Evolutionary conservation across 2,888 invertebrate species (phyloP).

Genomic region (Drosophila merina): DNA sequence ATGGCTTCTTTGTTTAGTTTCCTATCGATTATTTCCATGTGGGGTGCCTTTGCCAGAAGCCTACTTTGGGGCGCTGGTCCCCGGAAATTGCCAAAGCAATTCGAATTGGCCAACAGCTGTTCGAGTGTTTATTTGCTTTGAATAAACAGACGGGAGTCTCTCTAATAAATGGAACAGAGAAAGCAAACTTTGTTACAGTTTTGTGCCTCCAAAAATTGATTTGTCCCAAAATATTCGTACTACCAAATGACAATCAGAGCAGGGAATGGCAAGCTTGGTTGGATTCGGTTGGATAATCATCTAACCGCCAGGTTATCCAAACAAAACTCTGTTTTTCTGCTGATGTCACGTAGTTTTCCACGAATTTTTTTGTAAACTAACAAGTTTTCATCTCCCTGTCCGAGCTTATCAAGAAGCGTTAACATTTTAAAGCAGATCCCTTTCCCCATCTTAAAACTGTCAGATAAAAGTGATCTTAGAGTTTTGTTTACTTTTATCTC

Average conservation of each 20-base stretch:
- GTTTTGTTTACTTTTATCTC: conserved; percentile 15
- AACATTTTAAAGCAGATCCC: conserved; percentile 15
- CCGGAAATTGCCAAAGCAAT: conserved; percentile 32
- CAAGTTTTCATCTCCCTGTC: conserved; percentile 3
- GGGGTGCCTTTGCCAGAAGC: conserved; percentile 25
- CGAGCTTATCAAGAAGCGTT: conserved; percentile 11
- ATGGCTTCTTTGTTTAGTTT: conserved; percentile 53
- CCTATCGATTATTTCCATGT: conserved; percentile 10
- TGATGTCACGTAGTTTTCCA: conserved; percentile 44
- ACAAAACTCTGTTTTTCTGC: conserved; percentile 8
- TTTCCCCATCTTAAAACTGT: conserved; percentile 33
- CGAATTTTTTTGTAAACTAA: conserved; percentile 14
- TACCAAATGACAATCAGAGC: conserved; percentile 69
- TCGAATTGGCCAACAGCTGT: conserved; percentile 38
- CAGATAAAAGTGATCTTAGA: conserved; percentile 30
- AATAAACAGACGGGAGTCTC: conserved; percentile 47
- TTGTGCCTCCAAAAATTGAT: conserved; percentile 68
- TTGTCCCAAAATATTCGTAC: conserved; percentile 28
- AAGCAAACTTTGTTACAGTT: conserved; percentile 58
- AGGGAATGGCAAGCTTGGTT: conserved; percentile 44
- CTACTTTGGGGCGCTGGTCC: conserved; percentile 53
- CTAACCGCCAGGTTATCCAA: conserved; percentile 20
- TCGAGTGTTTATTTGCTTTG: conserved; percentile 45
- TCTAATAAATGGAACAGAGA: conserved; percentile 42
- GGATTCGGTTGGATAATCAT: conserved; percentile 36